Evolutionary conservation across 1,140 invertebrate genomes (phyloP).

Genomic region (Trachymyrmex cornetzi): DNA sequence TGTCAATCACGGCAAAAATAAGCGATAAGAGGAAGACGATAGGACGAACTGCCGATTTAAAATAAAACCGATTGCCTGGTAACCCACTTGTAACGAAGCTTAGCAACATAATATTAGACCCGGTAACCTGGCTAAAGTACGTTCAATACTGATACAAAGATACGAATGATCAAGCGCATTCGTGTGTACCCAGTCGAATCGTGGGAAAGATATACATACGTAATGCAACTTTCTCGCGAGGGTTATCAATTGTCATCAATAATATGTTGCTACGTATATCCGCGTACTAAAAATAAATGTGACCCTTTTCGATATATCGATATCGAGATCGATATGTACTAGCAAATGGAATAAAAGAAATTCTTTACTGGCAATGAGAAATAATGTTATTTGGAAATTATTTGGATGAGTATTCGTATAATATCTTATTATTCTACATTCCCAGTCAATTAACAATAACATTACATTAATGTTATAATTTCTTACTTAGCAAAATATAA

Average conservation of each 20-base stretch:
- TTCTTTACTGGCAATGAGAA: neutral
- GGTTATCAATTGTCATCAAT: constrained; percentile 65
- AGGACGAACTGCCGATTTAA: neutral
- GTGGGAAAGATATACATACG: constrained; percentile 66
- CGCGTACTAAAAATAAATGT: constrained; percentile 10
- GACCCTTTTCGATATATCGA: neutral
- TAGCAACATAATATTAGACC: constrained; percentile 40
- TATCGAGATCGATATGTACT: neutral
- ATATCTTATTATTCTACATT: neutral
- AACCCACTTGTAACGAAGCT: constrained; percentile 23
- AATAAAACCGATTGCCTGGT: constrained; percentile 39
- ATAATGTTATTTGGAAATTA: neutral
- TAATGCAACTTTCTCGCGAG: constrained; percentile 50
- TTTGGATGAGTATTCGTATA: neutral
- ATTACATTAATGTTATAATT: no score
- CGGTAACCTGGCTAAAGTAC: constrained; percentile 17
- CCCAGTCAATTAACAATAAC: no score
- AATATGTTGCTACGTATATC: neutral
- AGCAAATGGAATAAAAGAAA: no score
- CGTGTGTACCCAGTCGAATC: constrained; percentile 69
- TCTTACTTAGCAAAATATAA: no score
- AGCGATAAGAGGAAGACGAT: neutral
- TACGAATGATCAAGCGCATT: constrained; percentile 54
- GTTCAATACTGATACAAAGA: constrained; percentile 41
- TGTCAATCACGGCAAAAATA: neutral